Evolutionary conservation across 2,888 invertebrate species (phyloP), one percentile per base, ranked within the genome.

Genomic region (Pachydiplax longipennis): DNA sequence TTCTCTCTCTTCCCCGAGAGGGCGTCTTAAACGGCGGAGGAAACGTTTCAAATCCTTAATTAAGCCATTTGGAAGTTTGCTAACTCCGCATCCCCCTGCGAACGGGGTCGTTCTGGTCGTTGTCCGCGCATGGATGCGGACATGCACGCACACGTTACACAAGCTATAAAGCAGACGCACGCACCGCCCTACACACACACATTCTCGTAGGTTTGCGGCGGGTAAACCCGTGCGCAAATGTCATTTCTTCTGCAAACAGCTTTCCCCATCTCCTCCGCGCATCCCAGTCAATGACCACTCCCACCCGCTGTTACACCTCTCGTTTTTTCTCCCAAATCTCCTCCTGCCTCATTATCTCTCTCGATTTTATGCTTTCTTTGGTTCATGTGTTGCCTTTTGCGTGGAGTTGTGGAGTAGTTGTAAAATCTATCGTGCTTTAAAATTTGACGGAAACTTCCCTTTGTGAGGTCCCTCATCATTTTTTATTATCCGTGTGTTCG

Each of bases 61-160:
- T 35, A 65, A 87, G 61, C 87, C 87, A 65, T 87, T 65, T 61
- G 61, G 37, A 22, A 87, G 61, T 87, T 87, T 25, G 61, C 61
- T 40, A 35, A 31, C 61, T 83, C 31, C 31, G 22, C 25, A 0
- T 80, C 2, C n/a, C 8, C 83, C 53, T 53, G 25, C 35, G n/a
- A 87, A 87, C 37, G 22, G 58, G 18, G 4, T 22, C 81, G 87
- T 61, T 44, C 48, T 18, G 53, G 13, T 53, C 37, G 53, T 35
- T 37, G 10, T 22, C 31, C 58, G 35, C 25, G 22, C 31, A 31
- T 18, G 53, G 53, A 48, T 25, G 25, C 25, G 31, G 22, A 25
- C 87, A 61, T 37, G 12, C 81, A 22, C 40, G 44, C 81, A 15
- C 87, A 13, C 53, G 83, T 61, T 53, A 35, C 53, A n/a, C 83